A percentile compares a stretch with the other conserved stretches of the same genome.
Conservation (phyloP, 2,113 vertebrate species). For the Tympanuchus pallidicinctus region DNA sequence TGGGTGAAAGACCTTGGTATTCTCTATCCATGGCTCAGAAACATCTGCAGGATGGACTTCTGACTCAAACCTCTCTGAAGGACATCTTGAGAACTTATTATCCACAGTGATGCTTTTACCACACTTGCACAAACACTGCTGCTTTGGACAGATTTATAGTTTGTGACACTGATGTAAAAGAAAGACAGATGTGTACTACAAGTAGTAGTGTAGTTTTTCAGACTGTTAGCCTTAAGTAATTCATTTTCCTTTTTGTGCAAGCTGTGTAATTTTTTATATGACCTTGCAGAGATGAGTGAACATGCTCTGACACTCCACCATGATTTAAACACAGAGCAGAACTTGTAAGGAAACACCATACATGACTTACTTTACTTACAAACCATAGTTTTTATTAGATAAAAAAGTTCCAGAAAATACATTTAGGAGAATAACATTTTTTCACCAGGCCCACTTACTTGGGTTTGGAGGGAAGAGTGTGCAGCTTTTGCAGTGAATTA, state of each 20-base stretch:
- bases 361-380: not conserved
- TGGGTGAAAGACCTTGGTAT: too few relatives aligned
- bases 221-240: not conserved
- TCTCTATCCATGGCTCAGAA: not conserved
- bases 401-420: not conserved
- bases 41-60: not conserved
- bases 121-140: not conserved
- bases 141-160: not conserved
- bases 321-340: not conserved
- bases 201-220: not conserved
- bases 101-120: not conserved
- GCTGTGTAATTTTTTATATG: not conserved
- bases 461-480: slow-evolving; percentile 97
- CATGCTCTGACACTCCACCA: not conserved
- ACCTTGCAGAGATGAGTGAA: not conserved
- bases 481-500: slow-evolving; percentile 96
- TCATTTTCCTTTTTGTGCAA: not conserved
- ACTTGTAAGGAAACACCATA: not conserved
- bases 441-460: slow-evolving; percentile 84
- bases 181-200: not conserved
- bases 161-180: not conserved
- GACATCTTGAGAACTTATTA: not conserved
- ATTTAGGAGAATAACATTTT: not conserved
- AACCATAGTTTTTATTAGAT: rapidly evolving
- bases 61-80: not conserved